A percentile compares a stretch with the other conserved stretches of the same genome.
Evolutionary conservation across 1,140 invertebrate species (phyloP).

Genomic region (Macrosteles quadrilineatus): DNA sequence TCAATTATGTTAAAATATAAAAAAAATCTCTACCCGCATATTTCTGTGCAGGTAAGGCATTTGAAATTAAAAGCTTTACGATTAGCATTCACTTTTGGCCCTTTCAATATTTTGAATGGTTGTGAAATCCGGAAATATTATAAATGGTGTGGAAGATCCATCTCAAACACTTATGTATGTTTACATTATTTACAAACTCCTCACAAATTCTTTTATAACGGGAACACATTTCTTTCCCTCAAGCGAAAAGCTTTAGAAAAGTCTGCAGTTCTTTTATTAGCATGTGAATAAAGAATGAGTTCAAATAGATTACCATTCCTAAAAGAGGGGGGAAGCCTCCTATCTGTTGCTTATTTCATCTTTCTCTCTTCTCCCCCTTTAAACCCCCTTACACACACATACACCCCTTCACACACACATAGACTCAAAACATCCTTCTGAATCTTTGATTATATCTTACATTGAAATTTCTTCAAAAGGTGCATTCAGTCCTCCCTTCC

Average conservation of each 20-base stretch:
- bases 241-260: constrained; percentile 36
- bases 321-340: constrained; percentile 20
- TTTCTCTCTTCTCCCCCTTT: constrained; percentile 21
- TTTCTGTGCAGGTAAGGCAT: too few species aligned
- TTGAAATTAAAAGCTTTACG: too few species aligned
- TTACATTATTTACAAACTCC: constrained; percentile 33
- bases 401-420: constrained; percentile 21
- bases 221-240: constrained; percentile 34
- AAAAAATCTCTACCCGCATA: too few species aligned
- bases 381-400: constrained; percentile 3
- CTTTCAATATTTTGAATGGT: too few species aligned
- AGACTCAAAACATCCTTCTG: constrained; percentile 28
- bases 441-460: constrained; percentile 36
- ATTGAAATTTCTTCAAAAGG: constrained; percentile 34
- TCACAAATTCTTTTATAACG: constrained; percentile 33
- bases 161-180: constrained; percentile 20
- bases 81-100: too few species aligned
- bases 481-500: constrained; percentile 30
- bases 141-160: not conserved
- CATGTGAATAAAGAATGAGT: constrained; percentile 42
- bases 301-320: constrained; percentile 41
- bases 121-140: not conserved
- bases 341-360: constrained; percentile 36
- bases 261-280: constrained; percentile 39
- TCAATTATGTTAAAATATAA: too few species aligned